Conservation (phyloP, 2,797 vertebrate genomes). For the Lateolabrax maculatus region DNA sequence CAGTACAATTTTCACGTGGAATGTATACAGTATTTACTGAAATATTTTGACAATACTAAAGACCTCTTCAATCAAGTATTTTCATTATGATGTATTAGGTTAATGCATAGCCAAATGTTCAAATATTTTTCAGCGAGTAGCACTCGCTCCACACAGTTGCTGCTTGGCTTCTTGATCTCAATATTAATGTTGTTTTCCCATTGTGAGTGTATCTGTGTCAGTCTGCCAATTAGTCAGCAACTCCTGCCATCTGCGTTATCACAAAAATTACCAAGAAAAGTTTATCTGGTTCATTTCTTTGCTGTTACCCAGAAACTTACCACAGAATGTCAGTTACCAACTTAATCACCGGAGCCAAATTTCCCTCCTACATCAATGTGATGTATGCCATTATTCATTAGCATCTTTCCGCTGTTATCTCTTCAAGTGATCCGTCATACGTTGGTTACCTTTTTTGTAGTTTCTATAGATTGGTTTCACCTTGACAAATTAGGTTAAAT, state of each 20-base stretch:
- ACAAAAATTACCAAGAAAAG: conserved; percentile 20
- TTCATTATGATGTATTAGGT: neutral
- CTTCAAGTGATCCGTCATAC: neutral
- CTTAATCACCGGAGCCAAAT: conserved; percentile 7
- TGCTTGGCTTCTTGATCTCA: neutral
- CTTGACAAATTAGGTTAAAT: neutral
- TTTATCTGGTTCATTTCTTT: conserved; percentile 17
- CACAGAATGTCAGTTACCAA: neutral
- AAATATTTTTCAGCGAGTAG: neutral
- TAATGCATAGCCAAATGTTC: neutral
- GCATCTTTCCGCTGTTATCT: neutral
- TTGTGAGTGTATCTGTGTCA: neutral
- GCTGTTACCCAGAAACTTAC: conserved; percentile 34
- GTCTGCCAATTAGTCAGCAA: neutral
- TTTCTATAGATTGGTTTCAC: neutral
- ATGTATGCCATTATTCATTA: neutral
- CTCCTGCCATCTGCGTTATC: conserved; percentile 1
- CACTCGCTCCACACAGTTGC: neutral
- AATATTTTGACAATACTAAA: neutral
- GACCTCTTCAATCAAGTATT: neutral
- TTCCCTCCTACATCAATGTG: neutral
- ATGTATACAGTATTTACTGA: neutral
- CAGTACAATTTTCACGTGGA: neutral
- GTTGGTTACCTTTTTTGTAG: neutral
- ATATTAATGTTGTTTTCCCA: neutral